Base-by-base conservation (phyloP, 2,888 invertebrate species). In the Ennomos fuscantarius region DNA sequence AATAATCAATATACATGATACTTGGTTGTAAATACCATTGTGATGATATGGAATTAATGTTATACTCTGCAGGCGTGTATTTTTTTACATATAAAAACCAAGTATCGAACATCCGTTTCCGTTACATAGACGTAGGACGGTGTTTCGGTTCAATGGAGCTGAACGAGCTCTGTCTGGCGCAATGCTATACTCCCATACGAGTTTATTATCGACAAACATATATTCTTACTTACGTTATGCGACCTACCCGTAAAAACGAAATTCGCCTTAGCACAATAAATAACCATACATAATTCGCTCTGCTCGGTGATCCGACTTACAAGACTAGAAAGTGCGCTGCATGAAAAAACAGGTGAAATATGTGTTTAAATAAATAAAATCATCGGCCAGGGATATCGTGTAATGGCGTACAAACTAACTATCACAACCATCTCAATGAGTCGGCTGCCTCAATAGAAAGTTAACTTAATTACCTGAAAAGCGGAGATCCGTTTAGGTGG, bases 401-500 rank as follows among this genome's bases (percentile, higher is more conserved):
- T 62, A 66, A 70, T 60, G 60, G 55, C 65, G 68, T 64, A 72
- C 62, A 69, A 70, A 70, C 68, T 73, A 68, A 77, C 69, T 76
- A 71, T 63, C 70, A 72, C 70, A 79, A 68, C 69, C 70, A 76
- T 74, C 74, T 70, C 68, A 78, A 74, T 73, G 73, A 78, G 69
- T 76, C 74, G 73, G 74, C 73, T 70, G 72, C 72, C 74, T 74
- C 67, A 61, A 74, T 87, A 87, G 87, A 87, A 87, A 87, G 86
- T 80, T 74, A 69, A 72, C 74, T 73, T 76, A 82, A 80, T 89
- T 91, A 93, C 93, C 93, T 93, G 93, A 78, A 91, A 90, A 69
- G 86, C 89, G 73, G 93, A 88, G 74, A 88, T 83, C 75, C 93
- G 89, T 88, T 93, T 93, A 74, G 90, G 89, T 65, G 89, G 86